phyloP scores from a whole-genome alignment of 2,888 invertebrate genomes.

The Willowsia nigromaculata region DNA sequence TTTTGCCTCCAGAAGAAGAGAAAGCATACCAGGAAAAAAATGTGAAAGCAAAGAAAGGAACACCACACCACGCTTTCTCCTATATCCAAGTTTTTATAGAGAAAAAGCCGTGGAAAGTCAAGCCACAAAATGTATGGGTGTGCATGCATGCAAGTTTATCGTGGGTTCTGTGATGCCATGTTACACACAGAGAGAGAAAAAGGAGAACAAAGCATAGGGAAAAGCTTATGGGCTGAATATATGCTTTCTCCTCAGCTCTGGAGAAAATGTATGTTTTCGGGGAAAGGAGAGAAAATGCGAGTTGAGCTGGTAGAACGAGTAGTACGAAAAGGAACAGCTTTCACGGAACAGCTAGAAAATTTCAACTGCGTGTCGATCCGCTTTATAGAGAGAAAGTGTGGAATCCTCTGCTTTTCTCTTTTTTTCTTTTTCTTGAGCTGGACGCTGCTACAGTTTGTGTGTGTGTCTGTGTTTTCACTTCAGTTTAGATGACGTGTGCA shows the following conservation, averaged over 20 bases:
- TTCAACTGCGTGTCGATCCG: slow-evolving; percentile 44
- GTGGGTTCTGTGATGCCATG: background rate
- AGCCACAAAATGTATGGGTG: no score
- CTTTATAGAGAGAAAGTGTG: no score
- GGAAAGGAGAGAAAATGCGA: slow-evolving; percentile 53
- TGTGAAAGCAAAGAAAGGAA: background rate
- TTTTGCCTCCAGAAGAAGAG: background rate
- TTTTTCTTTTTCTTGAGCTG: background rate
- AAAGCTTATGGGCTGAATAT: background rate
- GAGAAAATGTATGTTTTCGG: background rate
- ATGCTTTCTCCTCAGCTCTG: background rate
- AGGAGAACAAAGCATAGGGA: background rate
- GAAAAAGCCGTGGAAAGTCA: no score
- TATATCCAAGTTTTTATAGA: no score
- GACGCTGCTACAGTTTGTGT: no score
- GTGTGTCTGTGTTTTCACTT: no score
- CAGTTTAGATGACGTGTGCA: no score
- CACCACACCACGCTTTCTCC: background rate
- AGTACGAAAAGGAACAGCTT: slow-evolving; percentile 70
- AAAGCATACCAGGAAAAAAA: background rate
- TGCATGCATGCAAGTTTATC: background rate
- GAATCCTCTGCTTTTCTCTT: background rate
- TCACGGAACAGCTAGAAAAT: slow-evolving; percentile 63
- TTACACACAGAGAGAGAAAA: background rate
- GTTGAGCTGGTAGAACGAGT: slow-evolving; percentile 6